Evolutionary conservation across 2,888 invertebrate species (phyloP).

Genomic region (Liposcelis brunnea): DNA sequence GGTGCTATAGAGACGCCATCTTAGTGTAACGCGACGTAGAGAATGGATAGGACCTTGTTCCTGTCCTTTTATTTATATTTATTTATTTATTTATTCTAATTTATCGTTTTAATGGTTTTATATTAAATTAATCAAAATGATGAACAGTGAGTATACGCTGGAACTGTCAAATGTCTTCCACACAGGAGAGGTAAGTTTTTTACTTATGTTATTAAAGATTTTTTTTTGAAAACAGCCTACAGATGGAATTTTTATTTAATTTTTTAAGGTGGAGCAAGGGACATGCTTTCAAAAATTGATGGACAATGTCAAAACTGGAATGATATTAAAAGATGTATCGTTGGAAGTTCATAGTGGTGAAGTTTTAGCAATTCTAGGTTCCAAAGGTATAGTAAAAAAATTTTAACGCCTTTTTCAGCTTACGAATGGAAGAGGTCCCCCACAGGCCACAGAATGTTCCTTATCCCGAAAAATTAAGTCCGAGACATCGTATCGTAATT

Average conservation of each 20-base stretch:
- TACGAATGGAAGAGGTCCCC: background rate
- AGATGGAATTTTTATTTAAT: conserved; percentile 10
- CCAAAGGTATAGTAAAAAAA: conserved; percentile 54
- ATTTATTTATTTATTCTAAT: too few species aligned
- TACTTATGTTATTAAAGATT: background rate
- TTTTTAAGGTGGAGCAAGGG: conserved; percentile 53
- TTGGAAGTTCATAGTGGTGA: conserved; percentile 83
- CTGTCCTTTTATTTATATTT: too few species aligned
- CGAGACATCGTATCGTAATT: background rate
- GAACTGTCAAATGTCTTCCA: conserved; percentile 79
- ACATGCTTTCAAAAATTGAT: conserved; percentile 56
- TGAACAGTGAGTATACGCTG: conserved; percentile 67
- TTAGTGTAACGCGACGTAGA: too few species aligned
- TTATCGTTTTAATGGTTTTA: background rate
- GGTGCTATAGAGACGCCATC: too few species aligned
- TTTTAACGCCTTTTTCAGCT: background rate
- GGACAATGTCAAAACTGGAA: conserved; percentile 62
- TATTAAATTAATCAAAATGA: conserved; percentile 34
- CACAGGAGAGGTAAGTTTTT: conserved; percentile 55
- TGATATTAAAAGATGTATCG: conserved; percentile 84
- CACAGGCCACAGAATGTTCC: background rate
- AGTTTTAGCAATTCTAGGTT: conserved; percentile 81
- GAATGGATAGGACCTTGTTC: too few species aligned
- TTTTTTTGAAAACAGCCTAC: conserved; percentile 6
- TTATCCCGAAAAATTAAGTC: background rate